Conservation (phyloP, 2,113 vertebrate genomes). For the Glaucomys volans region DNA sequence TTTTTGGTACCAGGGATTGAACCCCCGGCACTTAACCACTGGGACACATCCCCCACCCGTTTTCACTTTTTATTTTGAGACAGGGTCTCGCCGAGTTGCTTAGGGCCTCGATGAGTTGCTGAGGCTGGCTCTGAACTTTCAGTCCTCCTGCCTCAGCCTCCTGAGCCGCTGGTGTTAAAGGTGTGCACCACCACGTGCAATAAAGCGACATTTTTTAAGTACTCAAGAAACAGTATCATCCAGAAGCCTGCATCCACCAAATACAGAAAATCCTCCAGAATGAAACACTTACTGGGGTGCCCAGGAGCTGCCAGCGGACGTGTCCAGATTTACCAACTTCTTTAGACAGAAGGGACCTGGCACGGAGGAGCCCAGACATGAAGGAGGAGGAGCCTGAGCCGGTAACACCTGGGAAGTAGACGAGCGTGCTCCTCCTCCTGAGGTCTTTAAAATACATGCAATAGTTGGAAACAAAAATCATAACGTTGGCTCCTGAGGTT, state of each 20-base stretch:
- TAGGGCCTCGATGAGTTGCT: too few species aligned
- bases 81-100: too few species aligned
- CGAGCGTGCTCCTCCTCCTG: not conserved
- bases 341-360: not conserved
- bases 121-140: too few species aligned
- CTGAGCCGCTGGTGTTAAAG: too few species aligned
- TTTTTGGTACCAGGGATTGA: too few species aligned
- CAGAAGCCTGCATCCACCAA: not conserved
- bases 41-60: too few species aligned
- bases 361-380: too few species aligned
- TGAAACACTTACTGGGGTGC: not conserved
- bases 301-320: too few species aligned
- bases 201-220: not conserved
- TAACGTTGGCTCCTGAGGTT: not conserved
- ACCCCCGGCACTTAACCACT: too few species aligned
- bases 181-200: fast-evolving
- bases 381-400: not conserved
- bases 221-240: not conserved
- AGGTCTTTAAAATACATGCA: not conserved
- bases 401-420: too few species aligned
- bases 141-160: too few species aligned
- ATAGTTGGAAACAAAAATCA: not conserved
- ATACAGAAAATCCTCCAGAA: not conserved
- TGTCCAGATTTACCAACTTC: not conserved
- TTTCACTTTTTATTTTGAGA: too few species aligned